Percentiles rank a stretch among this genome's conserved stretches.
phyloP scores from a whole-genome alignment of 1,140 invertebrate species.

The Bombus fervidus region DNA sequence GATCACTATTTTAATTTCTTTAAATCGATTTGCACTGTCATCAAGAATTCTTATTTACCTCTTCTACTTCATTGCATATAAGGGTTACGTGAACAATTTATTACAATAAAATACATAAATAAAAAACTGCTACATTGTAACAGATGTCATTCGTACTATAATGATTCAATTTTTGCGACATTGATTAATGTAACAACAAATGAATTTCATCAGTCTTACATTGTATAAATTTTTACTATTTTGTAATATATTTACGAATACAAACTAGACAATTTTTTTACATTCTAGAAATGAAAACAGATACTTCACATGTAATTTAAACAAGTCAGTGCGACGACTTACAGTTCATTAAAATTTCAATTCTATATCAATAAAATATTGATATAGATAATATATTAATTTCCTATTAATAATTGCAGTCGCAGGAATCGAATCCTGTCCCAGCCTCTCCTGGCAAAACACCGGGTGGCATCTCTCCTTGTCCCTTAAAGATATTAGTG shows the following conservation, averaged over 20 bases:
- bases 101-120: constrained; percentile 63
- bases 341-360: constrained; percentile 1
- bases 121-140: constrained; percentile 22
- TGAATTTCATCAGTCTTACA: neutral
- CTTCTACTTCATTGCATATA: constrained; percentile 51
- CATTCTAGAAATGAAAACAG: neutral
- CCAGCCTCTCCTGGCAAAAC: constrained; percentile 59
- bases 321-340: neutral
- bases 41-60: constrained; percentile 38
- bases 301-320: constrained; percentile 17
- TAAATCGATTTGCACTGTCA: constrained; percentile 33
- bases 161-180: constrained; percentile 13
- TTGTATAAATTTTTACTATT: neutral
- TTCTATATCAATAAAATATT: constrained; percentile 10
- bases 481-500: constrained; percentile 76
- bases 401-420: constrained; percentile 72
- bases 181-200: neutral
- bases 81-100: constrained; percentile 63
- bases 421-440: constrained; percentile 74
- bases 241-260: neutral
- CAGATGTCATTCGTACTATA: constrained; percentile 1
- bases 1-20: constrained; percentile 60
- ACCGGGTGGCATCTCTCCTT: constrained; percentile 56
- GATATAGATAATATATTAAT: neutral
- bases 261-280: constrained; percentile 23